Evolutionary conservation across 2,113 vertebrate genomes (phyloP).

Genomic region (Ornithorhynchus anatinus): DNA sequence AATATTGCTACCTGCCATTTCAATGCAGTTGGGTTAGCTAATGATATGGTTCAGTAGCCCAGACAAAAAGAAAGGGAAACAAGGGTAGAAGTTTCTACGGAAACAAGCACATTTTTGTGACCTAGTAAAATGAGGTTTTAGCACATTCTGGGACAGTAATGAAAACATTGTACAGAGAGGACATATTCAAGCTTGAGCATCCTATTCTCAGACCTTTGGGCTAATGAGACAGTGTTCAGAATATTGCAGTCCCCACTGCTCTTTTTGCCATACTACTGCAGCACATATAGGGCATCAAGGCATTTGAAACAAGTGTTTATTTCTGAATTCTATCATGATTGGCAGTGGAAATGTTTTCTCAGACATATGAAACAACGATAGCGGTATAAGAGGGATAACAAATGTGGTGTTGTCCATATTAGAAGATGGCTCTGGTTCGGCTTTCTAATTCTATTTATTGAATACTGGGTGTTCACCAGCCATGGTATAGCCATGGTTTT

Average conservation of each 20-base stretch:
- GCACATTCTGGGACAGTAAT: neutral
- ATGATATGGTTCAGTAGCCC: slow-evolving; percentile 11
- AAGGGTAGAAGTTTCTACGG: neutral
- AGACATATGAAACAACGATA: slow-evolving; percentile 13
- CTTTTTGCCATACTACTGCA: neutral
- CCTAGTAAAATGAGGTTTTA: slow-evolving; percentile 10
- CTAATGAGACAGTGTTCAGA: slow-evolving; percentile 50
- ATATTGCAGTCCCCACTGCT: neutral
- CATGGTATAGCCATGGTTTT: no score
- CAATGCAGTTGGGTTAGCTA: slow-evolving; percentile 32
- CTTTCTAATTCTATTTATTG: neutral
- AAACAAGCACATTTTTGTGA: neutral
- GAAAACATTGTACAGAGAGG: neutral
- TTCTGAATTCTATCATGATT: slow-evolving; percentile 39
- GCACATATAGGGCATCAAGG: slow-evolving; percentile 23
- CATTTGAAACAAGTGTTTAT: slow-evolving; percentile 28
- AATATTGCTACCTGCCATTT: slow-evolving; percentile 24
- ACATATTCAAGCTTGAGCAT: neutral
- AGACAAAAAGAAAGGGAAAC: neutral
- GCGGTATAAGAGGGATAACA: neutral
- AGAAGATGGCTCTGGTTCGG: neutral
- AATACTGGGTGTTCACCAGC: neutral
- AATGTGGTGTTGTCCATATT: neutral
- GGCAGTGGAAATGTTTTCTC: slow-evolving; percentile 20
- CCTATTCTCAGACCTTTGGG: slow-evolving; percentile 13